These are phyloP conservation scores for Drosophila ohnishii DNA, from an alignment of 1,140 invertebrate species.

Conservation along the genomic window DNA sequence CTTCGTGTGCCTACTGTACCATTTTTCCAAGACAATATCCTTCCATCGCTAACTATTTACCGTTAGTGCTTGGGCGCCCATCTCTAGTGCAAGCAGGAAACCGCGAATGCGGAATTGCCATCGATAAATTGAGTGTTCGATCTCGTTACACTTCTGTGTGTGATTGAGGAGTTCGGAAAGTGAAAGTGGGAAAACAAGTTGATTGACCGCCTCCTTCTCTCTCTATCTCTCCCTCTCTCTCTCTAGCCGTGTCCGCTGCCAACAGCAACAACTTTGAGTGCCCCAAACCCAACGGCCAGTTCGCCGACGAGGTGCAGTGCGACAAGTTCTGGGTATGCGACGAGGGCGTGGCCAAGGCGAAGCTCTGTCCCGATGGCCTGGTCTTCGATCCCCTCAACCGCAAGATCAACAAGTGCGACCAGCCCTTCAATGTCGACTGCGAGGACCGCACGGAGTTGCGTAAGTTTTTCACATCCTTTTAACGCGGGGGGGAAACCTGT, in stretches of 20 bases:
- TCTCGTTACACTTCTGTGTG: constrained; percentile 45
- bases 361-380: constrained; percentile 92
- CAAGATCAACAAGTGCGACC: constrained; percentile 94
- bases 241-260: constrained; percentile 84
- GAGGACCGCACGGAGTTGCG: constrained; percentile 92
- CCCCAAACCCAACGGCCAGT: constrained; percentile 90
- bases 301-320: constrained; percentile 90
- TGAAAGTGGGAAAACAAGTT: constrained; percentile 53
- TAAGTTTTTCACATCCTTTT: constrained; percentile 85
- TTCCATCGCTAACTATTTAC: constrained; percentile 1
- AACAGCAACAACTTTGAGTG: constrained; percentile 86
- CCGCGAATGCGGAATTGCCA: constrained; percentile 32
- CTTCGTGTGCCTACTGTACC: not conserved
- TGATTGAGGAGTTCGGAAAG: constrained; percentile 27
- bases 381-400: constrained; percentile 93
- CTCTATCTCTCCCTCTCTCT: constrained; percentile 9
- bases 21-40: not conserved
- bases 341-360: constrained; percentile 88
- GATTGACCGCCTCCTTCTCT: constrained; percentile 25
- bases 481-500: not conserved
- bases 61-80: not conserved
- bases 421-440: constrained; percentile 95
- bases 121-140: constrained; percentile 26
- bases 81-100: constrained; percentile 26
- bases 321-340: constrained; percentile 93